Base-by-base conservation (phyloP, 2,797 vertebrate genomes). In the Halcyon leucocephala region DNA sequence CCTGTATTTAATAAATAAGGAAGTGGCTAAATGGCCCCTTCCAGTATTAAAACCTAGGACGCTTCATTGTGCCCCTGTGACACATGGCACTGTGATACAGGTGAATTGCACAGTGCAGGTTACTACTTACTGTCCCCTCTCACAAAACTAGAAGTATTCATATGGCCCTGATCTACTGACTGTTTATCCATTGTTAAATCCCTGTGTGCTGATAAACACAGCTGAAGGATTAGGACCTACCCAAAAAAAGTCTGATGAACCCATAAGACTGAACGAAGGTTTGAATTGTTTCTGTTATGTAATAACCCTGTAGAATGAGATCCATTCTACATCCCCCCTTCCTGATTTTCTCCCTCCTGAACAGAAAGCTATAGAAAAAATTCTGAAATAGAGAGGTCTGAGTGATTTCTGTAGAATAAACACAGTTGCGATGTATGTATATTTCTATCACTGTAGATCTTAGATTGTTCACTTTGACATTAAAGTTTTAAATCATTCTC, bases 401-500 rank as follows among this genome's bases (percentile, higher is more conserved):
- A 76, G 44, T 66, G 62, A 89, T 31, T 18, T 57, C 37, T 73
- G 58, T 67, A 41, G 52, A 48, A 80, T 58, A 92, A 90, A 48
- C 55, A 39, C 16, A 57, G 8, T 31, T 94, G 31, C 37, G 82
- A 37, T 21, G 21, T 72, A 74, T 7, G 2, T 25, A 4, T 72
- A 19, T 79, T 88, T 48, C 8, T 66, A 0, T 62, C n/a, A 5
- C 31, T 88, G 29, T 91, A 71, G 82, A 71, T 81, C 22, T 83
- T 48, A 21, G 21, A 14, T 8, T 49, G 7, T 70, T 95, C 2
- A 1, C 24, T 12, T 73, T 79, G 33, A 20, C 74, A 78, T 44
- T 84, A n/a, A 86, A 77, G 35, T 81, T 85, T 29, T 92, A 33
- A 91, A 91, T 85, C 9, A 48, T 89, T 86, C 71, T 93, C 57